Evolutionary conservation across 1,140 invertebrate species (phyloP), one percentile per base, ranked within the genome.

Genomic region (Cryptotermes secundus): DNA sequence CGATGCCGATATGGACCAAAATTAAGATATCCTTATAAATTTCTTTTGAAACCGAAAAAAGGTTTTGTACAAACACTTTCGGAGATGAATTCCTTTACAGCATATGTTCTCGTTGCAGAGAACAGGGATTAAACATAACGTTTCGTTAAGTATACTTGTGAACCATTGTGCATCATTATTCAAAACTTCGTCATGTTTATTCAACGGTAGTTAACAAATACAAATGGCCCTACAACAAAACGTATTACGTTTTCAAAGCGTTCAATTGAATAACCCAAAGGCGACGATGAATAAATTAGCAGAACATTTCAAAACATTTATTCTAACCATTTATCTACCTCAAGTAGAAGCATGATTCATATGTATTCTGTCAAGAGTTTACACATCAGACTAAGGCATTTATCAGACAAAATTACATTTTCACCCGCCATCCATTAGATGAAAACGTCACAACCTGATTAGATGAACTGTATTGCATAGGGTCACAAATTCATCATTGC

Each of bases 321-420:
- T 72, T 31, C 31, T 72, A 72, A 72, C 31, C 59, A 72, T 31
- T 72, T 16, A 26, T 2, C 26, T 16, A 72, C 59, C 59, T 72
- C 26, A 72, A 72, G 59, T 31, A 72, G 26, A 14, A 31, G 31
- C 14, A 3, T 72, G n/a, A 31, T 72, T 72, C 59, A 72, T 31
- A 31, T 72, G 59, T n/a, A 72, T 72, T 72, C 16, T 72, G 59
- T 72, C 59, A 72, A 12, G 59, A n/a, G n/a, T 26, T 72, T 72
- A 72, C 59, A 31, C 26, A 72, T n/a, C 26, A 31, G 22, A 72
- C 59, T 26, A 31, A 72, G 59, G 26, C 59, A 72, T 72, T 72
- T 72, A 72, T 72, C 59, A 72, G 59, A n/a, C 14, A 72, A 49
- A 72, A 72, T 72, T 72, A 72, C n/a, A 72, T 72, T 72, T 72